Evolutionary conservation across 2,113 vertebrate genomes (phyloP).

Genomic region (Periophthalmus modestus): DNA sequence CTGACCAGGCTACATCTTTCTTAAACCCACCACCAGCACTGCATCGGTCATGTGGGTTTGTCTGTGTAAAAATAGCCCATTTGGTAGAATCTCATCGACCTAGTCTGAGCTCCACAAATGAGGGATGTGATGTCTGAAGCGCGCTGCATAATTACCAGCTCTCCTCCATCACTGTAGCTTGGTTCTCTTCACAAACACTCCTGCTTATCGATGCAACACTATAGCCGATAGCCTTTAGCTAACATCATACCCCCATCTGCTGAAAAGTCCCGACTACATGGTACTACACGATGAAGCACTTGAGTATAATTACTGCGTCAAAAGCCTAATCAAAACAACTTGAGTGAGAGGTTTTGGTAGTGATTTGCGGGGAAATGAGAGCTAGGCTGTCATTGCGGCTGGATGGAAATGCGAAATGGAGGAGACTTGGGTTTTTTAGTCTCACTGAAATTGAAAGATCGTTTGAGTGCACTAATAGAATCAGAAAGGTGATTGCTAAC

Average conservation of each 20-base stretch:
- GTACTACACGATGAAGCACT: conserved; percentile 4
- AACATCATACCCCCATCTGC: conserved; percentile 45
- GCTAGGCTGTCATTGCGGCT: conserved; percentile 9
- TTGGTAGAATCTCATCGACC: conserved; percentile 37
- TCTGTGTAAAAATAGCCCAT: conserved; percentile 25
- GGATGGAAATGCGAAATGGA: conserved; percentile 12
- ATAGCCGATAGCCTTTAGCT: conserved; percentile 36
- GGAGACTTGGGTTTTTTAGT: background rate
- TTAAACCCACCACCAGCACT: no score
- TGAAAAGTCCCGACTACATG: conserved; percentile 20
- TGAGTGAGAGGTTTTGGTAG: conserved; percentile 21
- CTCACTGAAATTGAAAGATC: conserved; percentile 4
- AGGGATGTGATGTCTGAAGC: conserved; percentile 51
- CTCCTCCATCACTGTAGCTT: conserved; percentile 49
- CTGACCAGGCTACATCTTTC: no score
- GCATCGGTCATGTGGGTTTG: no score
- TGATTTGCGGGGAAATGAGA: conserved; percentile 23
- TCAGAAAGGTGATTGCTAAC: conserved; percentile 1
- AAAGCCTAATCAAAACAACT: conserved; percentile 47
- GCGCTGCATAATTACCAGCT: conserved; percentile 43
- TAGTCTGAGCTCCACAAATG: conserved; percentile 22
- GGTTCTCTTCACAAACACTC: conserved; percentile 54
- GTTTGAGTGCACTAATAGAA: conserved; percentile 4
- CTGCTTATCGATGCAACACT: conserved; percentile 62
- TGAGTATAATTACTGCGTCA: conserved; percentile 38